Conservation (phyloP, 2,888 invertebrate genomes). For the Glaucopsyche alexis region DNA sequence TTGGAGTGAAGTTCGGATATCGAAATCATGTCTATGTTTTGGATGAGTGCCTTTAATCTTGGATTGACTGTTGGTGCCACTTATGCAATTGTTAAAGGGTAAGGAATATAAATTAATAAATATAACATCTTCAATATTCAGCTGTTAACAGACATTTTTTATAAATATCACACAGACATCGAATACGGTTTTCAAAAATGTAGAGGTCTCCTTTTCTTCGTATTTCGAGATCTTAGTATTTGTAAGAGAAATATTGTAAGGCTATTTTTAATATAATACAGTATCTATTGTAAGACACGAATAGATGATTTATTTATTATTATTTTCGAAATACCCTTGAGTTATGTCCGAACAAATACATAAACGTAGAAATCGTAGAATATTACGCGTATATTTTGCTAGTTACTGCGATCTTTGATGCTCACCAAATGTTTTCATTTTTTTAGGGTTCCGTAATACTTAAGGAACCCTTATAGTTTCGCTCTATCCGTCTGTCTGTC, state of each 20-base stretch:
- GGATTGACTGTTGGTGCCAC: conserved; percentile 83
- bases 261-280: too few species aligned
- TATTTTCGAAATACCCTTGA: background rate
- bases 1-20: background rate
- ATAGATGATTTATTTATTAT: too few species aligned
- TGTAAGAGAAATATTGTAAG: background rate
- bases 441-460: too few species aligned
- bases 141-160: too few species aligned
- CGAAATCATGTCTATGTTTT: conserved; percentile 78
- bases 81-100: conserved; percentile 82
- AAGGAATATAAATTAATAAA: conserved; percentile 43
- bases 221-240: background rate
- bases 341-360: background rate
- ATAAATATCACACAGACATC: too few species aligned
- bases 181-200: too few species aligned
- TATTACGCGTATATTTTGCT: background rate
- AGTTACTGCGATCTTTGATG: background rate
- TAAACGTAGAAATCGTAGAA: background rate
- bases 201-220: background rate
- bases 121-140: too few species aligned
- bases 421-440: too few species aligned
- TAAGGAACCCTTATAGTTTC: too few species aligned
- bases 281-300: background rate
- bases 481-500: too few species aligned
- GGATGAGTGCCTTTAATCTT: conserved; percentile 83